Base-by-base conservation (phyloP, 2,113 vertebrate genomes). In the Empidonax alnorum region DNA sequence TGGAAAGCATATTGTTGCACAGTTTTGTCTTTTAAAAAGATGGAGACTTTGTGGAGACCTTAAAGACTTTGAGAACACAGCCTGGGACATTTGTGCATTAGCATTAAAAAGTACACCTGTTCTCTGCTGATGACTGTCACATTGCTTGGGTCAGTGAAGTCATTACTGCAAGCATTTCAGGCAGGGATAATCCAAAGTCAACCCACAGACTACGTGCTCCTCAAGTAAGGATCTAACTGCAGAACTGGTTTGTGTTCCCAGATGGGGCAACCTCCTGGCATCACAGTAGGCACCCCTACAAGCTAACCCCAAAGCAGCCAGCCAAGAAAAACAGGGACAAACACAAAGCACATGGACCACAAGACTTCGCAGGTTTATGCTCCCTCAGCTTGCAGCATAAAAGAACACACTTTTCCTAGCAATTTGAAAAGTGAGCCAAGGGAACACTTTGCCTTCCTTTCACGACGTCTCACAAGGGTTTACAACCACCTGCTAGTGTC, bases 401-500 rank as follows among this genome's bases (percentile, higher is more conserved):
- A 30, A 31, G 7, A 53, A 53, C 0, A 1, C 7, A 52, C 14
- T 19, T 25, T 76, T 61, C 35, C 24, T 13, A 53, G 59, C 22
- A 89, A 37, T 33, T 80, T 35, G 7, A 50, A 73, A 47, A 9
- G 25, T 9, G n/a, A 58, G 8, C 31, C 18, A 74, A 50, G 21
- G 42, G 46, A 74, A 50, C 7, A 4, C 4, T 41, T 49, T 1
- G 2, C 23, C 24, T 78, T 41, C 47, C 46, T 33, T 63, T 14
- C 0, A 0, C 16, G 7, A 50, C 6, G 22, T 16, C 28, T 71
- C 55, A n/a, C 22, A 49, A 41, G 22, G 35, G 7, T 61, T 55
- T 50, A 47, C n/a, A 81, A 6, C 27, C 27, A 55, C 20, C 49
- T 68, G 14, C 24, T 62, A 18, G n/a, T 13, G 22, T 50, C 47